phyloP scores from a whole-genome alignment of 2,888 invertebrate genomes.

The Falcaria lacertinaria region DNA sequence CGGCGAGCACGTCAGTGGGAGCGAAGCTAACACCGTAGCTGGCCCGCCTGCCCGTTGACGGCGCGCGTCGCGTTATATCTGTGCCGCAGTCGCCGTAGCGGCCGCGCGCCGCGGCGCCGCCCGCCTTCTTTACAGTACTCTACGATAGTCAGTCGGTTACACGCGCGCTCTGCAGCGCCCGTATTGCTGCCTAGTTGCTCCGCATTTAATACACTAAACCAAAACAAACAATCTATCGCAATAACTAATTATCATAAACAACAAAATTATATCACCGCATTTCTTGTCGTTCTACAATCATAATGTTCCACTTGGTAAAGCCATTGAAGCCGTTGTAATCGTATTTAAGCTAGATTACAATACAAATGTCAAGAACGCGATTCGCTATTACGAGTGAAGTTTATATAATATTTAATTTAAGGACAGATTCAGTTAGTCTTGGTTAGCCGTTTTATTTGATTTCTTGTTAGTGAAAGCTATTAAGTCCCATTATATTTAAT shows the following conservation, averaged over 20 bases:
- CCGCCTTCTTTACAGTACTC: neutral
- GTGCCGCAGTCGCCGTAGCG: too few species aligned
- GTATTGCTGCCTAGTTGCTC: slow-evolving; percentile 9
- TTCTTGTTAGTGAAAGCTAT: too few species aligned
- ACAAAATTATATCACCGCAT: too few species aligned
- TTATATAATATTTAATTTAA: too few species aligned
- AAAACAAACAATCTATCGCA: neutral
- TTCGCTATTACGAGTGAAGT: too few species aligned
- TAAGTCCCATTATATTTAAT: neutral
- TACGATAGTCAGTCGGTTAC: slow-evolving; percentile 21
- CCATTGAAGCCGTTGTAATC: neutral
- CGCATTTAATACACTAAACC: neutral
- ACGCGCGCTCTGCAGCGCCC: slow-evolving; percentile 20
- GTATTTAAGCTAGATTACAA: neutral
- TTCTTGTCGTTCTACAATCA: too few species aligned
- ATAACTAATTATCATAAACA: too few species aligned
- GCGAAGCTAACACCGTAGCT: slow-evolving; percentile 1
- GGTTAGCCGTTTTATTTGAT: too few species aligned
- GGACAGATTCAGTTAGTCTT: too few species aligned
- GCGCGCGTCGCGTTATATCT: slow-evolving; percentile 2
- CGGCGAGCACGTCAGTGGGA: too few species aligned
- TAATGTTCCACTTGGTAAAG: neutral
- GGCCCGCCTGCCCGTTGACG: slow-evolving; percentile 4
- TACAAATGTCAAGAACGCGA: too few species aligned
- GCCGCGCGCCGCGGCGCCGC: too few species aligned